Conservation (phyloP, 2,888 invertebrate species). For the Steromphala cineraria region DNA sequence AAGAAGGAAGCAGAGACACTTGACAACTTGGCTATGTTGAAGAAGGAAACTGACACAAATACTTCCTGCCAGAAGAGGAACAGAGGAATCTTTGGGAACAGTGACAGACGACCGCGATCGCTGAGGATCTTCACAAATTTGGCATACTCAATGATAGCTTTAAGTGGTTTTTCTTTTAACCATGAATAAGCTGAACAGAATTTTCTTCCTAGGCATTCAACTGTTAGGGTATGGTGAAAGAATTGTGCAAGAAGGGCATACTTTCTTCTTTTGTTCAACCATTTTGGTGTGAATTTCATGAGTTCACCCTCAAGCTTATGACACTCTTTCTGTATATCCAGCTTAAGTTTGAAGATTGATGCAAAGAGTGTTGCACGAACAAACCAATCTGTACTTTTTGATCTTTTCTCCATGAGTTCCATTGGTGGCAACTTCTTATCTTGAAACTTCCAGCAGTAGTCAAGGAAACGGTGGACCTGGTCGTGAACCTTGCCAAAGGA, state of each 20-base stretch:
- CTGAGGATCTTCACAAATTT: constrained; percentile 46
- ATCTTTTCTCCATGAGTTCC: constrained; percentile 32
- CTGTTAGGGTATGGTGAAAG: background rate
- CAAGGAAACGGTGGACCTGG: background rate
- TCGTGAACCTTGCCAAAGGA: background rate
- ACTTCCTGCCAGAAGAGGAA: constrained; percentile 59
- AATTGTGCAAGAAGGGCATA: background rate
- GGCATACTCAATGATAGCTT: constrained; percentile 52
- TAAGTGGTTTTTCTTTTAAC: constrained; percentile 41
- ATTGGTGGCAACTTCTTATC: background rate
- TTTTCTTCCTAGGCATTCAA: constrained; percentile 40
- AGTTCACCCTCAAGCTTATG: constrained; percentile 5
- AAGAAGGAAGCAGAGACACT: constrained; percentile 34
- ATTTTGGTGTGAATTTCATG: background rate
- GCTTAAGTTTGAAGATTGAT: constrained; percentile 23
- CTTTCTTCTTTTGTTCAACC: background rate
- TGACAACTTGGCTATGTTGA: constrained; percentile 40
- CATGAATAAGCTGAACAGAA: constrained; percentile 43
- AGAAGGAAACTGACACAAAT: constrained; percentile 44
- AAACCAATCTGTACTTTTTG: constrained; percentile 37
- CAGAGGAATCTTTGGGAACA: constrained; percentile 46
- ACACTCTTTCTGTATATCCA: constrained; percentile 8
- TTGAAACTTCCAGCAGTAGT: background rate
- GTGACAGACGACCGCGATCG: constrained; percentile 13
- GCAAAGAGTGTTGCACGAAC: constrained; percentile 32